phyloP scores from a whole-genome alignment of 1,140 invertebrate species.

The Cydia splendana region DNA sequence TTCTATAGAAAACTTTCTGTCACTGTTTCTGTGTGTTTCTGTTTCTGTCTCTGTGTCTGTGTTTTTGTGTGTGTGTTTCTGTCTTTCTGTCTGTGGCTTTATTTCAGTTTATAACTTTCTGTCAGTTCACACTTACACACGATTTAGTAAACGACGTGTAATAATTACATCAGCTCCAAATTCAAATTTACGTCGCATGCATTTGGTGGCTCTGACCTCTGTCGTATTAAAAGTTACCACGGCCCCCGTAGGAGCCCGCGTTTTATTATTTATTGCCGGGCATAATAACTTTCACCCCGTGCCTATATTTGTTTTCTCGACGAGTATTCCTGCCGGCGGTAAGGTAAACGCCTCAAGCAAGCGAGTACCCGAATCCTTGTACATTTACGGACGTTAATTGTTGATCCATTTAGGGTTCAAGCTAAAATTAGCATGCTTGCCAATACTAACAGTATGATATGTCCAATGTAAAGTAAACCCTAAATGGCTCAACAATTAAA shows the following conservation, averaged over 20 bases:
- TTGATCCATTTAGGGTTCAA: too few relatives aligned
- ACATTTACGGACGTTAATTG: too few relatives aligned
- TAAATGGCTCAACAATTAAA: too few relatives aligned
- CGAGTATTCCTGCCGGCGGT: conserved; percentile 12
- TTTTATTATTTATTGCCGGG: conserved; percentile 74
- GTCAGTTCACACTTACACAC: neutral
- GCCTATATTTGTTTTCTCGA: conserved; percentile 68
- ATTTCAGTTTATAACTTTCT: neutral
- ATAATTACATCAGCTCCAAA: conserved; percentile 43
- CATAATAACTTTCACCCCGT: conserved; percentile 57
- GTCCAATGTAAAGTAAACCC: too few relatives aligned
- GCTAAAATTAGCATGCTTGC: too few relatives aligned
- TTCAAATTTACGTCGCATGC: conserved; percentile 42
- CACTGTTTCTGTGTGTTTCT: too few relatives aligned
- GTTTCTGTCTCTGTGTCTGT: too few relatives aligned
- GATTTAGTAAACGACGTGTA: neutral
- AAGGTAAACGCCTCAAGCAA: neutral
- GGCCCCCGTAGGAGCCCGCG: conserved; percentile 52
- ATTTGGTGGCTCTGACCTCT: conserved; percentile 35
- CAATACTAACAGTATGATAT: too few relatives aligned
- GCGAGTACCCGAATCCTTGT: too few relatives aligned
- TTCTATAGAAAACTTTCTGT: neutral
- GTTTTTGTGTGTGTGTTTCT: too few relatives aligned
- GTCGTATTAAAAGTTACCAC: conserved; percentile 64
- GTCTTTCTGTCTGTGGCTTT: too few relatives aligned